A percentile compares a stretch with the other conserved stretches of the same genome.
Evolutionary conservation across 2,113 vertebrate genomes (phyloP).

Genomic region (Probosciger aterrimus): DNA sequence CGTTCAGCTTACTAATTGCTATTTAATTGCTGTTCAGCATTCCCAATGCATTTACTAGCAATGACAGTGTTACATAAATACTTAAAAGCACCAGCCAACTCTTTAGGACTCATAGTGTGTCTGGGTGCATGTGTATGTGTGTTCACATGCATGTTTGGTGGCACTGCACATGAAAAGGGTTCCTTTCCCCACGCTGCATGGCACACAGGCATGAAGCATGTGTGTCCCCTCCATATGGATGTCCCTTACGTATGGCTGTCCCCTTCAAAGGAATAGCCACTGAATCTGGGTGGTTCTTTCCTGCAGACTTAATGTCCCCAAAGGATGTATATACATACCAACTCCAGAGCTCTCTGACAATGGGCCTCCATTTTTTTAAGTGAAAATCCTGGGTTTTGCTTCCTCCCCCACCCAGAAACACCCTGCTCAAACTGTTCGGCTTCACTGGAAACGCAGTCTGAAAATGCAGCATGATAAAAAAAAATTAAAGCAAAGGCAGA

Average conservation of each 20-base stretch:
- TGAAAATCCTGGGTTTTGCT: neutral
- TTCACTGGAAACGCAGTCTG: neutral
- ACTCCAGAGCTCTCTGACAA: neutral
- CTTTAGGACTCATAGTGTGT: fast-evolving
- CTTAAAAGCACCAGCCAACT: neutral
- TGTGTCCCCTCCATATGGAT: neutral
- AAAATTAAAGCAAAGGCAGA: neutral
- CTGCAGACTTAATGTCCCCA: neutral
- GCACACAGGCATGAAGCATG: neutral
- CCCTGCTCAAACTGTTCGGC: neutral
- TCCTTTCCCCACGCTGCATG: neutral
- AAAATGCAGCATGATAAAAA: neutral
- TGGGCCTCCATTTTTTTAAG: neutral
- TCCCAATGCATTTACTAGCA: constrained; percentile 5
- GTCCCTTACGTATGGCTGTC: neutral
- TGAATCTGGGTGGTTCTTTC: neutral
- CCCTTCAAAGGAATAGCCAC: neutral
- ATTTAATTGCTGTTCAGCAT: constrained; percentile 25
- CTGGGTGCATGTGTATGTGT: fast-evolving
- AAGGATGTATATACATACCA: neutral
- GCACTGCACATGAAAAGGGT: neutral
- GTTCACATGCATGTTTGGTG: neutral
- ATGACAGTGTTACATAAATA: neutral
- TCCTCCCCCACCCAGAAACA: neutral
- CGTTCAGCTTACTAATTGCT: constrained; percentile 24